Evolutionary conservation across 1,140 invertebrate genomes (phyloP).

Genomic region (Idris sp.): DNA sequence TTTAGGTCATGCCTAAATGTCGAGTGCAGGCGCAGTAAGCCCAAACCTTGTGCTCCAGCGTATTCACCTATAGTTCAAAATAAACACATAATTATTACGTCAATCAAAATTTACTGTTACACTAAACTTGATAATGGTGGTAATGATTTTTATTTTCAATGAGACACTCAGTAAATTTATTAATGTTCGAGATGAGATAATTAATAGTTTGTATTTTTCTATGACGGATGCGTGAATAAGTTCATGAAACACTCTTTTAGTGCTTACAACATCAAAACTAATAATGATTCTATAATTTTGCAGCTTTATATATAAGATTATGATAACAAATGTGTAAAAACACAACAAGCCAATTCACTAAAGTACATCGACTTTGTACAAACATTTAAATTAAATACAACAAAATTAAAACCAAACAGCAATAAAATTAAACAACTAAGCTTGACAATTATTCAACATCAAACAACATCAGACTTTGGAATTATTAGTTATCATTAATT

Average conservation of each 20-base stretch:
- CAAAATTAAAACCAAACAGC: slow-evolving; percentile 11
- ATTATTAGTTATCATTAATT: no score
- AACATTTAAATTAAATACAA: slow-evolving; percentile 10
- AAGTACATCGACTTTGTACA: no score
- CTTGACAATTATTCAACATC: no score
- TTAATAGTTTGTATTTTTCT: no score
- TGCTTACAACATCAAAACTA: slow-evolving; percentile 14
- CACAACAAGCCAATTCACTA: no score
- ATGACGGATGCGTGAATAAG: slow-evolving; percentile 1
- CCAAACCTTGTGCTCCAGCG: slow-evolving; percentile 93
- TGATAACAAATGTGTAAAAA: no score
- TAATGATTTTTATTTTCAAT: slow-evolving; percentile 33
- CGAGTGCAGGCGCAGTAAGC: slow-evolving; percentile 95
- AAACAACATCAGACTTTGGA: slow-evolving; percentile 34
- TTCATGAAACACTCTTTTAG: slow-evolving; percentile 1
- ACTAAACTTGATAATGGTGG: slow-evolving; percentile 12
- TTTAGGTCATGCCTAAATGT: slow-evolving; percentile 99
- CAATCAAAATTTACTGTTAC: no score
- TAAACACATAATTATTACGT: no score
- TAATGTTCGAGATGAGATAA: slow-evolving; percentile 24
- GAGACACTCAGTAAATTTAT: slow-evolving; percentile 31
- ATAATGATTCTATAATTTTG: no score
- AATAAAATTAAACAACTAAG: no score
- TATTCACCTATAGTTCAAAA: slow-evolving; percentile 85
- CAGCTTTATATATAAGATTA: no score